Evolutionary conservation across 2,797 vertebrate genomes (phyloP).

Genomic region (Lutra lutra): DNA sequence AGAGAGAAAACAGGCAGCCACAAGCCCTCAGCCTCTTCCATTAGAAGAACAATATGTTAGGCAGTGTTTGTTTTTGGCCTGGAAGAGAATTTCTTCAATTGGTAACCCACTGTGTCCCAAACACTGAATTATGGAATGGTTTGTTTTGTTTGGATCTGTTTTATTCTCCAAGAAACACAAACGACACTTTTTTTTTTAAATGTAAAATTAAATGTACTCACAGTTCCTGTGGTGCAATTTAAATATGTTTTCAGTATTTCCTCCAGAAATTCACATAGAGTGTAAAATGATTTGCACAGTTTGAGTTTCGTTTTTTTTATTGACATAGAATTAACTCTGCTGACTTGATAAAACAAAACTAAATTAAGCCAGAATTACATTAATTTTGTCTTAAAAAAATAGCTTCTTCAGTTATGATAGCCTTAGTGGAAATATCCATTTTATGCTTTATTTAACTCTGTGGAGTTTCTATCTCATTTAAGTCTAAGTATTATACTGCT

Average conservation of each 20-base stretch:
- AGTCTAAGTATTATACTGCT: constrained; percentile 18
- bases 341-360: constrained; percentile 65
- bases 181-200: constrained; percentile 30
- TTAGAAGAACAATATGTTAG: constrained; percentile 48
- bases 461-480: constrained; percentile 40
- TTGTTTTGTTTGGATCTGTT: constrained; percentile 68
- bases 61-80: constrained; percentile 7
- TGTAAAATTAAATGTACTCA: constrained; percentile 72
- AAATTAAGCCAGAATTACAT: constrained; percentile 72
- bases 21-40: constrained; percentile 67
- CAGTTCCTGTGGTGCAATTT: constrained; percentile 61
- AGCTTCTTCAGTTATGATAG: constrained; percentile 65
- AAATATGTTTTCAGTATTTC: constrained; percentile 73
- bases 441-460: constrained; percentile 68
- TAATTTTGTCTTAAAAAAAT: constrained; percentile 64
- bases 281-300: constrained; percentile 75
- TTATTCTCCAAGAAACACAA: constrained; percentile 69
- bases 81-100: constrained; percentile 68
- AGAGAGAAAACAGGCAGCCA: background rate
- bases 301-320: constrained; percentile 73
- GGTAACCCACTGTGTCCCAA: constrained; percentile 39
- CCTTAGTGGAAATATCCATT: constrained; percentile 63
- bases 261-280: constrained; percentile 66
- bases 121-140: constrained; percentile 61
- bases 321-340: constrained; percentile 71